Conservation (phyloP, 2,113 vertebrate species). For the Nansenia antarctica region DNA sequence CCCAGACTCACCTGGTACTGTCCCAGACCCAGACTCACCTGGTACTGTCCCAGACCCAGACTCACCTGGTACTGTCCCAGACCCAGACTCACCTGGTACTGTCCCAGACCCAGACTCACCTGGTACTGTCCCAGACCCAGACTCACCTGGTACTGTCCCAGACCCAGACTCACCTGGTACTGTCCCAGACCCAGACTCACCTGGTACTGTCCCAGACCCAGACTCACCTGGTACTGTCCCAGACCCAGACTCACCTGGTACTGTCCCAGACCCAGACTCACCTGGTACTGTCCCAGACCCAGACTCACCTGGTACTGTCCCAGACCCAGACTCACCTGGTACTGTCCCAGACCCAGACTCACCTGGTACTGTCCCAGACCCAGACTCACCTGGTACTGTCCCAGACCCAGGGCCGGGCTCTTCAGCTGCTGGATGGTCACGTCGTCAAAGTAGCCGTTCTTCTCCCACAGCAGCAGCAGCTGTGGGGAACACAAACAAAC, state of each 20-base stretch:
- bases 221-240: constrained; percentile 94
- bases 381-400: constrained; percentile 92
- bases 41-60: constrained; percentile 95
- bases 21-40: constrained; percentile 92
- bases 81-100: constrained; percentile 95
- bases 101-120: constrained; percentile 93
- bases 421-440: constrained; percentile 95
- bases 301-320: constrained; percentile 98
- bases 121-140: constrained; percentile 95
- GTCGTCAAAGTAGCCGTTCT: constrained; percentile 97
- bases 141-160: constrained; percentile 97
- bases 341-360: constrained; percentile 95
- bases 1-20: constrained; percentile 98
- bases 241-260: constrained; percentile 96
- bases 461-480: constrained; percentile 97
- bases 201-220: constrained; percentile 96
- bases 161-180: constrained; percentile 93
- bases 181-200: constrained; percentile 95
- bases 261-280: constrained; percentile 94
- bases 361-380: constrained; percentile 96
- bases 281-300: constrained; percentile 95
- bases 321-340: constrained; percentile 92
- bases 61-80: constrained; percentile 97
- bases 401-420: constrained; percentile 92
- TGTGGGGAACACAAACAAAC: constrained; percentile 38